Evolutionary conservation across 2,888 invertebrate species (phyloP).

Genomic region (Prosopocoilus inquinatus): DNA sequence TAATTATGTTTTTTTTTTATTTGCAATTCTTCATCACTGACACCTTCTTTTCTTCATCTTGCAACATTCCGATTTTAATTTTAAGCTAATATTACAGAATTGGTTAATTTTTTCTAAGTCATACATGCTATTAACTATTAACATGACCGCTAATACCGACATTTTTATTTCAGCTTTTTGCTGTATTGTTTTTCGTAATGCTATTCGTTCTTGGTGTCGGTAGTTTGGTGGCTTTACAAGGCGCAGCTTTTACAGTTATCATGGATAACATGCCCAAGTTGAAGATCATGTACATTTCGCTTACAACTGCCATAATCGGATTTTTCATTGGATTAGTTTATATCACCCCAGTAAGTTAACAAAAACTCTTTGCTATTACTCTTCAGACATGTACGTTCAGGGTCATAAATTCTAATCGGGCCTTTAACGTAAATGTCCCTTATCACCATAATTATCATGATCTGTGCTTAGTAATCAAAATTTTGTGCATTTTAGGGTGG

Average conservation of each 20-base stretch:
- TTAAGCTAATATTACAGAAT: neutral
- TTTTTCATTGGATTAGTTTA: conserved; percentile 69
- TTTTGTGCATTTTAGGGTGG: conserved; percentile 54
- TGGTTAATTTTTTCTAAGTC: neutral
- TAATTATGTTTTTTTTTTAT: conserved; percentile 29
- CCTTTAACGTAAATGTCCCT: too few relatives aligned
- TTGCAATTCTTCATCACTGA: neutral
- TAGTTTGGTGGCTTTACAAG: conserved; percentile 69
- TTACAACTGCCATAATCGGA: conserved; percentile 46
- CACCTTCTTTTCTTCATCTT: neutral
- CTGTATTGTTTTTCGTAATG: conserved; percentile 81
- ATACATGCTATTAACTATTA: neutral
- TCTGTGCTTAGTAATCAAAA: too few relatives aligned
- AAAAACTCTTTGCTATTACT: too few relatives aligned
- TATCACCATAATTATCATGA: too few relatives aligned
- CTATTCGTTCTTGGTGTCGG: conserved; percentile 75
- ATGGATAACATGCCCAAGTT: conserved; percentile 65
- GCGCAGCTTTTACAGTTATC: conserved; percentile 66
- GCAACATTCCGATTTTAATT: neutral
- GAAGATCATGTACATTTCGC: conserved; percentile 60
- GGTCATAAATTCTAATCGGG: too few relatives aligned
- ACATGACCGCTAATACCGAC: neutral
- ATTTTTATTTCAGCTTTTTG: conserved; percentile 53
- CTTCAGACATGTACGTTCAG: too few relatives aligned
- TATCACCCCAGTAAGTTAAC: conserved; percentile 67